Base-by-base conservation (phyloP, 2,797 vertebrate genomes). In the Salmo trutta region DNA sequence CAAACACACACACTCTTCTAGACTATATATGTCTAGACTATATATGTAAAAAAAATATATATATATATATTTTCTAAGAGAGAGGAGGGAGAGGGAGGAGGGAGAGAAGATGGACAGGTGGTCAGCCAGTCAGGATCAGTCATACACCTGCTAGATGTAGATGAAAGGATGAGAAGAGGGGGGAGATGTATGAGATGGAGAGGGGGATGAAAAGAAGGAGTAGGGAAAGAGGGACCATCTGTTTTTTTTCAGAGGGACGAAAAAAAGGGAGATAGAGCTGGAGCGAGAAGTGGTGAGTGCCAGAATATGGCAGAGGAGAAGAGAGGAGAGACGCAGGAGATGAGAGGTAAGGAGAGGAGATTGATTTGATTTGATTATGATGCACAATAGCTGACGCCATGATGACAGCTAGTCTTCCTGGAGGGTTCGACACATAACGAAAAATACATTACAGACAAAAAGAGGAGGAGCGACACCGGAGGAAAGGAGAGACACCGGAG, bases 211-310 rank as follows among this genome's bases (percentile, higher is more conserved):
- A 75, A 75, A 66, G 62, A 75, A 88, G 19, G 86, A 85, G 75
- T 79, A 82, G 83, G 71, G 52, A 88, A 91, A 90, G 84, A 90
- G 88, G 86, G 83, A 87, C 91, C 91, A 93, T 93, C 92, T 93
- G 92, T 92, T 92, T 90, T 89, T 87, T 81, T 83, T 82, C 81
- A 53, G 69, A 64, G 31, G 77, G n/a, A 91, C 74, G 75, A 79
- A 80, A 81, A 87, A 89, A 83, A 5, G 52, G 90, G 51, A 90
- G 88, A 91, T 89, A 36, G 6, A 75, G 67, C n/a, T 8, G 59
- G 74, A 52, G 21, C 19, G 88, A 83, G 84, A 81, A 77, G 81
- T 53, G 71, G 82, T 88, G 84, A 85, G 85, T 89, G 84, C 85
- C 81, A 36, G 84, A 83, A 74, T 80, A 82, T 79, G 69, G 83